Base-by-base conservation (phyloP, 2,888 invertebrate genomes). In the Nyleta sp. region DNA sequence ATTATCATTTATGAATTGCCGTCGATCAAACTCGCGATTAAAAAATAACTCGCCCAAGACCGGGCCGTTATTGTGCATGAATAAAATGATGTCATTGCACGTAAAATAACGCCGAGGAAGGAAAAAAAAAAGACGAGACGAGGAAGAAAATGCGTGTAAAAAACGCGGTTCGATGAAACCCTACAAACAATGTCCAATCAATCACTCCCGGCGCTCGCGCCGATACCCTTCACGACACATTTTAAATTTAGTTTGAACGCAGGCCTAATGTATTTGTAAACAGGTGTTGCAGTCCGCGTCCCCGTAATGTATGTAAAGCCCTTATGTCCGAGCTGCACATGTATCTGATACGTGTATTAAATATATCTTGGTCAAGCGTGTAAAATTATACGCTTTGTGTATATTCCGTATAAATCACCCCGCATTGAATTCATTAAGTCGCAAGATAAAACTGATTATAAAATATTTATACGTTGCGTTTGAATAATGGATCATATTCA, bases 321-420 rank as follows among this genome's bases (percentile, higher is more conserved):
- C 62, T 62, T 74, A 52, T n/a, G n/a, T n/a, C n/a, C 53, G 24
- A 33, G 31, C 46, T 24, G 62, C 62, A 38, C 64, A 73, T 44
- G 73, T 52, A 64, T 75, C 57, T 53, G 57, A 76, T 76, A 64
- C 48, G 70, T 65, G 18, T 70, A 60, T 60, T 65, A 59, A 42
- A 65, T 40, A 71, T 55, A 59, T 77, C 65, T 59, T 65, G 62
- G 64, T 71, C 71, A 77, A 71, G 65, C 71, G 64, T 77, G 65
- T 76, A 59, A 77, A 77, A 77, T 77, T 77, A 77, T 64, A 77
- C 71, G 59, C 71, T 46, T 55, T 53, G 71, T 52, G 57, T 65
- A 31, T 57, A 64, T 57, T 65, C 57, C 35, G 52, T 62, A 70
- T 70, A 68, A 75, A 57, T 62, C 64, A 53, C 17, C 17, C 46